phyloP scores from a whole-genome alignment of 1,140 invertebrate genomes.

The Drosophila sulfurigaster region DNA sequence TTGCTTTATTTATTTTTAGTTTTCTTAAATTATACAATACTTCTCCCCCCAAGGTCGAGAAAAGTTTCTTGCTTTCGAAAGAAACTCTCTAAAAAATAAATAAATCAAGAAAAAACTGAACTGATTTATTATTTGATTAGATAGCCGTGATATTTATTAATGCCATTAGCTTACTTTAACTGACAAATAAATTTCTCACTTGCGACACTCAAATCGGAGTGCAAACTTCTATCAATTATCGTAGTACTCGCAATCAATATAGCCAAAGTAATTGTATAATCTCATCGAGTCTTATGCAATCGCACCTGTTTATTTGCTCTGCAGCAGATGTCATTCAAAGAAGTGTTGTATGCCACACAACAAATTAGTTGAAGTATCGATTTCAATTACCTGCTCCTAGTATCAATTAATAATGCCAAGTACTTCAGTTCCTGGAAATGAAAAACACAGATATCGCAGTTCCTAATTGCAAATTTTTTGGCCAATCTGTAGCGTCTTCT shows the following conservation, averaged over 20 bases:
- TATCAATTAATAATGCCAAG: not conserved
- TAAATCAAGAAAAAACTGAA: not conserved
- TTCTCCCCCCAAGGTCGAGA: conserved; percentile 19
- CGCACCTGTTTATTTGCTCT: conserved; percentile 40
- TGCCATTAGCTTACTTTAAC: conserved; percentile 48
- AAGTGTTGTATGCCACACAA: not conserved
- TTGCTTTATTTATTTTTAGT: conserved; percentile 4
- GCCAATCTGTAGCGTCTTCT: not conserved
- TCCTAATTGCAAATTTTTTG: conserved; percentile 9
- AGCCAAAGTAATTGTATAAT: conserved; percentile 34
- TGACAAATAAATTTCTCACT: conserved; percentile 66
- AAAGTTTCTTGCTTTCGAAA: conserved; percentile 6
- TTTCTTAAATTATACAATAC: not conserved
- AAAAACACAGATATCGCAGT: not conserved
- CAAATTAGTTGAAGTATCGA: not conserved
- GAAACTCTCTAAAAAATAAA: not conserved
- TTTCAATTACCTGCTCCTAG: not conserved
- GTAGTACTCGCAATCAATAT: conserved; percentile 16
- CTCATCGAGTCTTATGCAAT: conserved; percentile 49
- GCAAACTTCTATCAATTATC: conserved; percentile 42
- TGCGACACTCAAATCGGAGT: conserved; percentile 35
- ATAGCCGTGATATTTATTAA: conserved; percentile 79
- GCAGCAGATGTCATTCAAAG: conserved; percentile 11
- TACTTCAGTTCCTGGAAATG: not conserved
- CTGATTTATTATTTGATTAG: conserved; percentile 54